Conservation (phyloP, 2,888 invertebrate genomes). For the Oligia strigilis region DNA sequence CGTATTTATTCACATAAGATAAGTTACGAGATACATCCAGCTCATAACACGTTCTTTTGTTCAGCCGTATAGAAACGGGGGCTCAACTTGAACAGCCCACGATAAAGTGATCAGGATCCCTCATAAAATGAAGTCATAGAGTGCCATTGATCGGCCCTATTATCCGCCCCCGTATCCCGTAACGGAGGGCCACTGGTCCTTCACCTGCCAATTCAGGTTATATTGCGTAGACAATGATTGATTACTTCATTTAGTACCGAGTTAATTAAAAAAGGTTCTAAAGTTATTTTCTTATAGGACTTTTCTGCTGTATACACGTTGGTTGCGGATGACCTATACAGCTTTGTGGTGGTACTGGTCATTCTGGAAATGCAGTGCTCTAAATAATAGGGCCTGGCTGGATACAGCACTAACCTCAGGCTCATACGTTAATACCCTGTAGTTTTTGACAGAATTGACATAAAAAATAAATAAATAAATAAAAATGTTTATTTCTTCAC, state of each 20-base stretch:
- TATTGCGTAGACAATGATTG: constrained; percentile 49
- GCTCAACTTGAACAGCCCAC: constrained; percentile 27
- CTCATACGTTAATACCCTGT: constrained; percentile 12
- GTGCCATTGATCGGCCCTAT: constrained; percentile 46
- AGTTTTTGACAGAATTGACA: constrained; percentile 34
- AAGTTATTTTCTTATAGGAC: neutral
- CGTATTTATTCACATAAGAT: neutral
- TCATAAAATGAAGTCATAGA: constrained; percentile 46
- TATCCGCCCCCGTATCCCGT: constrained; percentile 17
- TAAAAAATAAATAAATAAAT: too few species aligned
- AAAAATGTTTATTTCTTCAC: too few species aligned
- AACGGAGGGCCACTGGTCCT: constrained; percentile 24
- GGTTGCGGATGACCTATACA: neutral
- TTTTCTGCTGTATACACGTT: neutral
- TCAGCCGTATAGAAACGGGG: constrained; percentile 22
- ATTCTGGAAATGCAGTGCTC: neutral
- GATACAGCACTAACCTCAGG: neutral
- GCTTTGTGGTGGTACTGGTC: neutral
- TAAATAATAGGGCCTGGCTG: constrained; percentile 22
- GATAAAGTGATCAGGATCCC: constrained; percentile 25
- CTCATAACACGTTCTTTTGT: constrained; percentile 3
- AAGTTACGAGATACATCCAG: neutral
- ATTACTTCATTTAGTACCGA: constrained; percentile 32
- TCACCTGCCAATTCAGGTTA: constrained; percentile 43
- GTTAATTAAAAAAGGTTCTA: constrained; percentile 42